Evolutionary conservation across 2,888 invertebrate species (phyloP).

Genomic region (Spatulosminthurus flaviceps): DNA sequence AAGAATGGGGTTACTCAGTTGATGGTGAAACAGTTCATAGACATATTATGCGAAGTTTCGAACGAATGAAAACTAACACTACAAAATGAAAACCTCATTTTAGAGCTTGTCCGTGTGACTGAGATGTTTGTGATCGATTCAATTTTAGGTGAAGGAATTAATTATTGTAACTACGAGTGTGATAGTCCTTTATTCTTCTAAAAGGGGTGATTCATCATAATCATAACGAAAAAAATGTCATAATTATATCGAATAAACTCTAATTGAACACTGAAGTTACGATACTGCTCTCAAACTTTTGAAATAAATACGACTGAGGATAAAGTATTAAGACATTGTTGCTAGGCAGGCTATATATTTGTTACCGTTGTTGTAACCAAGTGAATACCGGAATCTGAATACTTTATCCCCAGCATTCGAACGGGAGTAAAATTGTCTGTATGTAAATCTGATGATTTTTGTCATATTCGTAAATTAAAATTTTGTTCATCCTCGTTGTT

Average conservation of each 20-base stretch:
- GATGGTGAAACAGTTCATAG: background rate
- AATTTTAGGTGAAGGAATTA: constrained; percentile 18
- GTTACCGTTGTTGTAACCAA: constrained; percentile 1
- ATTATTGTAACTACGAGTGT: constrained; percentile 33
- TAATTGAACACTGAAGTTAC: constrained; percentile 12
- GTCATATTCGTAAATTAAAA: constrained; percentile 7
- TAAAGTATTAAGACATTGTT: constrained; percentile 14
- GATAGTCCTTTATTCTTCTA: constrained; percentile 46
- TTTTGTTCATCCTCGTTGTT: background rate
- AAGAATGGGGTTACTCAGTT: background rate
- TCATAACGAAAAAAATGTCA: constrained; percentile 11
- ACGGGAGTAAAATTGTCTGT: background rate
- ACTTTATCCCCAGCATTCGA: constrained; percentile 18
- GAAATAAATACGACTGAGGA: constrained; percentile 9
- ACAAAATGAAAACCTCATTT: constrained; percentile 31
- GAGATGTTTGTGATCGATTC: constrained; percentile 47
- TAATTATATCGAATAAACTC: background rate
- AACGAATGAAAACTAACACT: background rate
- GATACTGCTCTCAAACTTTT: constrained; percentile 13
- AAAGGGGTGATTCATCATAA: constrained; percentile 37
- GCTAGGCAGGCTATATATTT: background rate
- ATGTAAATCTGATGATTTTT: background rate
- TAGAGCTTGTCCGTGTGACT: constrained; percentile 49
- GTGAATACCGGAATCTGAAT: constrained; percentile 1
- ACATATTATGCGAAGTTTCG: constrained; percentile 6